Evolutionary conservation across 2,888 invertebrate genomes (phyloP), one percentile per base, ranked within the genome.

Genomic region (Magallana nippona): DNA sequence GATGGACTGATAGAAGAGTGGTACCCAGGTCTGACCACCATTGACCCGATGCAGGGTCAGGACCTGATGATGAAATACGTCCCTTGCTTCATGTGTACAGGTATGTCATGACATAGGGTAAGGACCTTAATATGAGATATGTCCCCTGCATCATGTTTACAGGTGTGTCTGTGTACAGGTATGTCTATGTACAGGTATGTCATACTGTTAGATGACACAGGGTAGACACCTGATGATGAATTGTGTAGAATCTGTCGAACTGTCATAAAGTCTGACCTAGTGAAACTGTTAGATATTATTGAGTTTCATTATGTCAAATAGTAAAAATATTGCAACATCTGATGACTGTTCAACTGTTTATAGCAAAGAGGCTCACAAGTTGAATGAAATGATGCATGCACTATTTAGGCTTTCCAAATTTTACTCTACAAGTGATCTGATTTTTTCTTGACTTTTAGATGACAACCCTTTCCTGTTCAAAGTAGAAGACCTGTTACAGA

Each of bases 1-100:
- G 93, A 93, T 83, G 89, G 90, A 0, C 87, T 93, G 81, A 91
- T 93, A 62, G 93, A 93, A 78, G 93, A 93, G 86, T 93, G 93
- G 93, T 93, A 93, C 85, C 93, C 93, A 27, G 93, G 93, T 15
- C 87, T 93, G 58, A 90, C 90, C 2, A 89, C 89, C 19, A 86
- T 91, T 56, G 92, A 92, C 83, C 92, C 93, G 2, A 58, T 91
- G 60, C 87, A 89, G 71, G 93, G 93, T 1, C 86, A 90, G 44
- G 89, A 90, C 56, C 88, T 93, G n/a, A 85, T 93, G 63, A 90
- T 91, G 82, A 90, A 89, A 80, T 87, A 88, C 63, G 90, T 89
- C 0, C 92, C 92, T 10, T 93, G 93, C 86, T 82, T 87, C 19
- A 81, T 83, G 2, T 93, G 93, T 87, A 78, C 78, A 84, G 91